Evolutionary conservation across 2,113 vertebrate genomes (phyloP), one percentile per base, ranked within the genome.

Genomic region (Macroglossus sobrinus): DNA sequence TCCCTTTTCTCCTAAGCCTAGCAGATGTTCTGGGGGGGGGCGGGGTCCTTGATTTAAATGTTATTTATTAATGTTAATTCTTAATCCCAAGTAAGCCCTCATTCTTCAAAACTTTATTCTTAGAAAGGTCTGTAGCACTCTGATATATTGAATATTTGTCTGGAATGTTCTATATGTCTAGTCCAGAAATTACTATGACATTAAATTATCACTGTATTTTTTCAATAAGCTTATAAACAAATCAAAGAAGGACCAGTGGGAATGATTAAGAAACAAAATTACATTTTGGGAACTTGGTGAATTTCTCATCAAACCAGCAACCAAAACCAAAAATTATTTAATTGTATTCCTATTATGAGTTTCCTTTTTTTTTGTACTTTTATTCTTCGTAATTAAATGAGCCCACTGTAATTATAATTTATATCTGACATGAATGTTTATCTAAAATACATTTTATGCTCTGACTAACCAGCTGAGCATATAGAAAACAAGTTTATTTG

Each of bases 211-310:
- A 80, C 35, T 74, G n/a, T 90, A 69, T 30, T 72, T 80, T 59
- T 75, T 80, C 43, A 88, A 2, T 94, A 92, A 63, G 79, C 26
- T 69, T 93, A 28, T 66, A 71, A 69, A 33, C 45, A 84, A 71
- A 71, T 38, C 33, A 45, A 82, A 87, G 53, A 53, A 86, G 68
- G 40, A 79, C 55, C 45, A 84, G 21, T 79, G 55, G 47, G 40
- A 93, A 78, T 57, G 47, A 72, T 84, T 64, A 84, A 88, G n/a
- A 78, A 96, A 92, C 7, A 88, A 40, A 66, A 89, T 94, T 15
- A 92, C 14, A 69, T 30, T 69, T 82, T 55, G 7, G 21, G 33
- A 91, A 78, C 69, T 94, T 88, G 35, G 21, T 71, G 28, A 90
- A 93, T 78, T 96, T 40, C 33, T 53, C 38, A 84, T 84, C 24